Evolutionary conservation across 2,113 vertebrate species (phyloP).

Genomic region (Muntiacus muntjak): DNA sequence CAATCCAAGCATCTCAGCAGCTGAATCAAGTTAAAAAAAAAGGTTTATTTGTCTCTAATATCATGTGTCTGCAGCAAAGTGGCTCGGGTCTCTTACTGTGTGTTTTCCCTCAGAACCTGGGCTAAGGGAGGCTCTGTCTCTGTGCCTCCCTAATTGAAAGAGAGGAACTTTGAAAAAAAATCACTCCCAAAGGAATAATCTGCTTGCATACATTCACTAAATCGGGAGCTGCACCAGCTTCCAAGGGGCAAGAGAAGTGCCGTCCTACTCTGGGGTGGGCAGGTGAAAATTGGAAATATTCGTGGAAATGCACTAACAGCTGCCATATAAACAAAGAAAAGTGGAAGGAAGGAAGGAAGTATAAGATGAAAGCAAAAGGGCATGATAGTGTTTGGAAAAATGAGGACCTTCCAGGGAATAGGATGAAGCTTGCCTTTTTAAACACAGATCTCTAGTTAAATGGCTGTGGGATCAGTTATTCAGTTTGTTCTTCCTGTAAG

Average conservation of each 20-base stretch:
- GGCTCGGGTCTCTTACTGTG: neutral
- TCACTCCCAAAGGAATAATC: neutral
- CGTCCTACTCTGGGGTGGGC: neutral
- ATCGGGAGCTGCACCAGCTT: neutral
- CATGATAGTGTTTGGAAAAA: neutral
- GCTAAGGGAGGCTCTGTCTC: neutral
- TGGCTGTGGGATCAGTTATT: constrained; percentile 31
- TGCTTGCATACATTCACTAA: neutral
- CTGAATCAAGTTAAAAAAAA: neutral
- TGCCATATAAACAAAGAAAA: neutral
- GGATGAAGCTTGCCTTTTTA: neutral
- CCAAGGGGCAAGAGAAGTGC: neutral
- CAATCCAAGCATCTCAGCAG: neutral
- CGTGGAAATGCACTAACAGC: neutral
- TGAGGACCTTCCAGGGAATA: neutral
- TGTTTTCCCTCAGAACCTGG: neutral
- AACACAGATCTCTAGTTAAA: neutral
- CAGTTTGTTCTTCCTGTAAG: constrained; percentile 24
- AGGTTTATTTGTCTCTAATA: neutral
- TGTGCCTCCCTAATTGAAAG: neutral
- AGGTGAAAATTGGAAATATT: neutral
- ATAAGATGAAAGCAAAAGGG: neutral
- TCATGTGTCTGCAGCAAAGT: neutral
- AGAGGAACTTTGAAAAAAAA: neutral
- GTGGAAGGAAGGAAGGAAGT: neutral